Evolutionary conservation across 2,888 invertebrate species (phyloP).

Genomic region (Drosophila eohydei): DNA sequence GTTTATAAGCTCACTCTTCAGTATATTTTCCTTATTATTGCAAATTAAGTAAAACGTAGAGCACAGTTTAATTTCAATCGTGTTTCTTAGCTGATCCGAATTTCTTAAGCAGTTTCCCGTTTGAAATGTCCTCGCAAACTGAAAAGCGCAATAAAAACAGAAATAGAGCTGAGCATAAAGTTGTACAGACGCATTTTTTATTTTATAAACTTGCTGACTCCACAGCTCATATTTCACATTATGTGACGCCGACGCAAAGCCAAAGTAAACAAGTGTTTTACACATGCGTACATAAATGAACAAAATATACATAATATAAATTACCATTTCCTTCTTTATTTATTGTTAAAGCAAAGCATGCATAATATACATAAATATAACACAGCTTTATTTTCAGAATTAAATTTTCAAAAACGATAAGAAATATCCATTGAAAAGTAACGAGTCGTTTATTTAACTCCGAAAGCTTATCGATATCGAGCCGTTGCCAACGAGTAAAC

Average conservation of each 20-base stretch:
- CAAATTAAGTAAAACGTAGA: neutral
- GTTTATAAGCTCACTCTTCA: neutral
- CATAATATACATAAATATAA: neutral
- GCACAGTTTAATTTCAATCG: neutral
- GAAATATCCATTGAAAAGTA: neutral
- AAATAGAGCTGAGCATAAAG: neutral
- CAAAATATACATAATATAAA: neutral
- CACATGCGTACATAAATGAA: neutral
- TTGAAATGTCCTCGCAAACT: neutral
- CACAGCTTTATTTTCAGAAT: neutral
- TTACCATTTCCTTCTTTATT: neutral
- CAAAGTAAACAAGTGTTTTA: neutral
- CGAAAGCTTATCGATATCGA: neutral
- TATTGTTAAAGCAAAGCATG: neutral
- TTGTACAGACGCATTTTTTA: neutral
- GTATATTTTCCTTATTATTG: no score
- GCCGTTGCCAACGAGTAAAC: neutral
- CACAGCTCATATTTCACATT: neutral
- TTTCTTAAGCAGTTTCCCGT: neutral
- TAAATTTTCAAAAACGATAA: neutral
- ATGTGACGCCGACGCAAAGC: neutral
- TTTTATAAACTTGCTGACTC: conserved; percentile 7
- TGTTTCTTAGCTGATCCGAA: neutral
- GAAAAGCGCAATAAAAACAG: neutral
- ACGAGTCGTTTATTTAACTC: neutral